These are phyloP conservation scores for Ciconia stormi DNA, from an alignment of 2,113 vertebrate species.

Conservation along the genomic window DNA sequence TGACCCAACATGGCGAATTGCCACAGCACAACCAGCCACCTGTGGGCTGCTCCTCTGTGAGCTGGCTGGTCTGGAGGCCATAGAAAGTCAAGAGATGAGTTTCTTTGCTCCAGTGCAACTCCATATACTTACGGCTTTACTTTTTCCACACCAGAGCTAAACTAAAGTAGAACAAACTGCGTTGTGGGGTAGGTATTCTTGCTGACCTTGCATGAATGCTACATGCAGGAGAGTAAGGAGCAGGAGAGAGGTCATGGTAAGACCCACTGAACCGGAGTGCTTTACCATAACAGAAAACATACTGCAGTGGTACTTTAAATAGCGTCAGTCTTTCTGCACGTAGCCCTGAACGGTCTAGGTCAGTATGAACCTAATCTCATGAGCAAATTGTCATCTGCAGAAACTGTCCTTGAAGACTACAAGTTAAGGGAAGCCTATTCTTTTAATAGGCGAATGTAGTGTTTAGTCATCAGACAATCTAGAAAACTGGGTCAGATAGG, in stretches of 20 bases:
- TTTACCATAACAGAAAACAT: background rate
- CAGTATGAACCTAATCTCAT: background rate
- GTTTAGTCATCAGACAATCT: background rate
- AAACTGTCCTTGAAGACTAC: background rate
- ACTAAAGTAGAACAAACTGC: background rate
- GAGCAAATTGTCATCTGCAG: background rate
- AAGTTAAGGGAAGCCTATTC: background rate
- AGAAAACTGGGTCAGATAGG: background rate
- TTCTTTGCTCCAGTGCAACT: background rate
- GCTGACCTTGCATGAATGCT: background rate
- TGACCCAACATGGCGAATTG: background rate
- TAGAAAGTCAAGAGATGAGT: background rate
- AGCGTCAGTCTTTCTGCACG: background rate
- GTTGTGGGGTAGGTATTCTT: background rate
- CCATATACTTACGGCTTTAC: rapidly evolving
- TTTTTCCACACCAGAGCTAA: background rate
- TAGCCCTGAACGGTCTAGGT: background rate
- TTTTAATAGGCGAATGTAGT: background rate
- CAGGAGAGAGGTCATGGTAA: background rate
- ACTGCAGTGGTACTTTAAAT: background rate
- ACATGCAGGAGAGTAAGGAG: background rate
- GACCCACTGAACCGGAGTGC: background rate
- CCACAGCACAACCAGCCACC: background rate
- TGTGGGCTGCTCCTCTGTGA: background rate
- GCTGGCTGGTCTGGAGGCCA: background rate